phyloP scores from a whole-genome alignment of 2,113 vertebrate genomes.

The Vombatus ursinus region DNA sequence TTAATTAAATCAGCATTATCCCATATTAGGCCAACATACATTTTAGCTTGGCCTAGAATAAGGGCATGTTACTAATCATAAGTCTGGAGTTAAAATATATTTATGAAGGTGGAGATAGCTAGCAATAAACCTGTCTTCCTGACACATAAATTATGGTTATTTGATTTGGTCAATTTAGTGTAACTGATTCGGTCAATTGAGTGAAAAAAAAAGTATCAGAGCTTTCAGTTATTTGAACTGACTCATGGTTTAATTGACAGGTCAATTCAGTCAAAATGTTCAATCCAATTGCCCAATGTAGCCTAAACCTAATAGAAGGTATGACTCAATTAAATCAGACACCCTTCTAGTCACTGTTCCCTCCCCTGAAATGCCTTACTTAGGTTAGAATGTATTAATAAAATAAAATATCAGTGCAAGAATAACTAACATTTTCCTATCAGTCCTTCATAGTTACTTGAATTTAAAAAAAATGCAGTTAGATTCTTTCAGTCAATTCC shows the following conservation, averaged over 20 bases:
- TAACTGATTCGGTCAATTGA: neutral
- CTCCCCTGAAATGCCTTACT: neutral
- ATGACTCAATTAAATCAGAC: neutral
- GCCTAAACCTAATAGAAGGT: neutral
- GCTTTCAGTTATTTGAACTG: constrained; percentile 17
- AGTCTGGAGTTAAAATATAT: neutral
- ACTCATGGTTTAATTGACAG: neutral
- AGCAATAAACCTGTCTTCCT: neutral
- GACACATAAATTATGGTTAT: neutral
- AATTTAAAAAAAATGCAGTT: constrained; percentile 40
- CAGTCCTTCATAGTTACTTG: constrained; percentile 36
- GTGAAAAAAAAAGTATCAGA: neutral
- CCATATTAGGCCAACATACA: neutral
- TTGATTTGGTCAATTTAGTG: constrained; percentile 1
- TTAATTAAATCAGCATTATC: neutral
- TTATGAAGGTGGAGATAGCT: constrained; percentile 4
- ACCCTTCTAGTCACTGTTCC: neutral
- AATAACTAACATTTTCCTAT: neutral
- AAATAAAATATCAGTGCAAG: neutral
- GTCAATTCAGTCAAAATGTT: neutral
- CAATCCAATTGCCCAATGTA: neutral
- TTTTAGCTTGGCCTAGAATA: neutral
- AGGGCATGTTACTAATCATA: neutral
- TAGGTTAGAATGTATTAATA: neutral
- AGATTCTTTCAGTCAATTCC: neutral